Evolutionary conservation across 2,888 invertebrate species (phyloP), one percentile per base, ranked within the genome.

Genomic region (Plebejus melissa): DNA sequence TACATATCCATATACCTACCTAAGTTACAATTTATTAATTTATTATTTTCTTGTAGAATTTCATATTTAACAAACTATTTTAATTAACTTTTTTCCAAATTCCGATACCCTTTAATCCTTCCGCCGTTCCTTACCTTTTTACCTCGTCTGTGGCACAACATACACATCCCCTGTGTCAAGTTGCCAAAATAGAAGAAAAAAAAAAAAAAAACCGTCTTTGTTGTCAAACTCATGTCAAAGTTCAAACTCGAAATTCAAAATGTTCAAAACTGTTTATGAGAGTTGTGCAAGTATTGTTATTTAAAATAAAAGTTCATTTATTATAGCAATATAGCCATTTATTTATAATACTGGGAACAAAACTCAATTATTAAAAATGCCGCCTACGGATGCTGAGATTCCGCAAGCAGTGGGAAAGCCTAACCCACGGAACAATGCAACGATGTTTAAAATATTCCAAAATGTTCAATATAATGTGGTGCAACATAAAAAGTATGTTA

Each of bases 391-490:
- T 57, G 80, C 80, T 0, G 88, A 88, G 36, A 78, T 83, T 22
- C 79, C 83, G 57, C 84, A 83, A 78, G 75, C 84, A 54, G 82
- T 84, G 60, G 76, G 78, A 16, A 90, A 88, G 81, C 90, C 91
- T 11, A 93, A 93, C 76, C 90, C 91, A 58, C 86, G 87, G n/a
- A 93, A 93, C 80, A 86, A 90, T 82, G 82, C 86, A 5, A 83
- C 82, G 2, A 93, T 94, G 88, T 94, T 94, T 78, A 89, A 93
- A 82, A 94, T 95, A 83, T 95, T 96, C 86, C 92, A 94, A 81
- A 94, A 94, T 81, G 95, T 95, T 22, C 96, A 96, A 83, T 94
- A 91, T 77, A 95, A 94, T 80, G 94, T 95, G 79, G 95, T 95
- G 4, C 94, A 94, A 79, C 96, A 96, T 84, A 95, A 95, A 78